Evolutionary conservation across 2,797 vertebrate species (phyloP), one percentile per base, ranked within the genome.

Genomic region (Sebastes iracundus): DNA sequence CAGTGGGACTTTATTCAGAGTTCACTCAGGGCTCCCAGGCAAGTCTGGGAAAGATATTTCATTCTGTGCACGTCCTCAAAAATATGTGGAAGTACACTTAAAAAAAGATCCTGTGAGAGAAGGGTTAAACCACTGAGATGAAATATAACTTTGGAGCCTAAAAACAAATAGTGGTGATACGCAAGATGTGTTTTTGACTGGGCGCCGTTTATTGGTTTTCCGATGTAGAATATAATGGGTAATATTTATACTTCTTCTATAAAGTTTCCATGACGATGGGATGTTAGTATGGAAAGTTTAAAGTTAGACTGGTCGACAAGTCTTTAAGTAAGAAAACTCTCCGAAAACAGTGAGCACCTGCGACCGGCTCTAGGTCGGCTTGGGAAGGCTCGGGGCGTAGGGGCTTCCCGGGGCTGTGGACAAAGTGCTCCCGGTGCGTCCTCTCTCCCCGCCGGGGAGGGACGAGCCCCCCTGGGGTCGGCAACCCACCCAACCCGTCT

Each of bases 41-140:
- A 49, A 75, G 76, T 74, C 79, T 77, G 79, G 80, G 77, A 81
- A 86, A 80, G 23, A 49, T 6, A 77, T 76, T 67, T 70, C 1
- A 82, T 70, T 79, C 75, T 62, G 73, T 79, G 28, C 69, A 72
- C 55, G 9, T 76, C 56, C 72, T 63, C 46, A 27, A 60, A 85
- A 46, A 65, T 66, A 32, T 30, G 13, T 42, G 11, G 3, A 7
- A 13, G 28, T 5, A 0, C 46, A 14, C 56, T 32, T 28, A 55
- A 64, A 64, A 73, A 68, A 27, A 64, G 27, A 23, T 33, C 22
- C 33, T 28, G 9, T 20, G 18, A 22, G 3, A 27, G 28, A 30
- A 20, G 27, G 9, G n/a, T 46, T 56, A 35, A 72, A 13, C 55
- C 18, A 49, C 12, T 14, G 60, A 60, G 32, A 56, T 12, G n/a